Evolutionary conservation across 2,888 invertebrate species (phyloP).

Genomic region (Rhagium mordax): DNA sequence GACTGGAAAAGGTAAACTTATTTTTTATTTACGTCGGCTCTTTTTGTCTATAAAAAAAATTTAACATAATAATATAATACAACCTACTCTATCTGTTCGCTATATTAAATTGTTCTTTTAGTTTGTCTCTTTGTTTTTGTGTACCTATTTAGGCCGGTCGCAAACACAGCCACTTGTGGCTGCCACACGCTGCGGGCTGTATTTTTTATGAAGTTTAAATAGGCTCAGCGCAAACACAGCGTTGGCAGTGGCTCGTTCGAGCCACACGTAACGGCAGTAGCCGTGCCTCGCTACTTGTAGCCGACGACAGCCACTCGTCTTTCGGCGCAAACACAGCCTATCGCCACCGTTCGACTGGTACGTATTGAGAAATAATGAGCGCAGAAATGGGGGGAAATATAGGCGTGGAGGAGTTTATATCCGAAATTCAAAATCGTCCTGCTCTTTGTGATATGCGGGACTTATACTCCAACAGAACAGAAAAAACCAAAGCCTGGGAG

Average conservation of each 20-base stretch:
- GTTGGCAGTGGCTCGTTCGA: not conserved
- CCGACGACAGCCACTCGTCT: not conserved
- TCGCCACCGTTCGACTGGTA: not conserved
- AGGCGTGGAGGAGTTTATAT: slow-evolving; percentile 3
- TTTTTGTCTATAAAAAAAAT: no score
- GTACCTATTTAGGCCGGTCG: no score
- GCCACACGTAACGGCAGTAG: not conserved
- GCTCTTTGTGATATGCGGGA: slow-evolving; percentile 12
- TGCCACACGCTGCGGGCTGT: not conserved
- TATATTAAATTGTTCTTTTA: no score
- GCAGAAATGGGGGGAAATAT: not conserved
- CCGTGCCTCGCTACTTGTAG: not conserved
- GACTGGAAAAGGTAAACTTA: no score
- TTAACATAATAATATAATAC: no score
- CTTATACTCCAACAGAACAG: not conserved
- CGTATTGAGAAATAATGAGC: not conserved
- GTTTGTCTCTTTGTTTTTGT: no score
- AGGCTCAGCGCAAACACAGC: not conserved
- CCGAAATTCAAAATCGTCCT: not conserved
- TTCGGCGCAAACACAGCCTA: not conserved
- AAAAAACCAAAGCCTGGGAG: not conserved
- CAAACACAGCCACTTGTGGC: not conserved
- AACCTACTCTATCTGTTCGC: no score
- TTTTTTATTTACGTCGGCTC: no score
- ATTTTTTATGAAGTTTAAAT: not conserved